phyloP scores from a whole-genome alignment of 2,888 invertebrate species.

The Priocnemis perturbator region DNA sequence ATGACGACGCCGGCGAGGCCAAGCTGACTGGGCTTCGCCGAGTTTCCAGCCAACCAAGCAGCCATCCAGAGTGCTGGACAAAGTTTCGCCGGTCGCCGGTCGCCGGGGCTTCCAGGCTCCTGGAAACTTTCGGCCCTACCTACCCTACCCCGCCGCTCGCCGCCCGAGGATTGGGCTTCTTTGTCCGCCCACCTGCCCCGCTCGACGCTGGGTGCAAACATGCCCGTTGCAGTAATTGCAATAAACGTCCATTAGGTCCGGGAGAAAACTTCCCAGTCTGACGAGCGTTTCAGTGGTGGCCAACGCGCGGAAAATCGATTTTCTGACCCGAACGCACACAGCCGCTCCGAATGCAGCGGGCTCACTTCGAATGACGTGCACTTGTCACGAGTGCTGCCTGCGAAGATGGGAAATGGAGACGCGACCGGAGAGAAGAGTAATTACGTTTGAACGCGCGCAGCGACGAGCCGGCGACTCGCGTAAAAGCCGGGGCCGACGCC shows the following conservation, averaged over 20 bases:
- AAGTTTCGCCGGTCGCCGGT: conserved; percentile 65
- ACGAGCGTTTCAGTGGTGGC: conserved; percentile 23
- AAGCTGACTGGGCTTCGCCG: conserved; percentile 69
- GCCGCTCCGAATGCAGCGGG: not conserved
- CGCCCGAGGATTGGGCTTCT: conserved; percentile 53
- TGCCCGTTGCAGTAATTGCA: conserved; percentile 62
- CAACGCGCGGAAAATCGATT: conserved; percentile 35
- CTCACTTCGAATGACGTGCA: too few relatives aligned
- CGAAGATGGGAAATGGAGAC: not conserved
- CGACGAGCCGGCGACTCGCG: not conserved
- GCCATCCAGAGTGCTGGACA: conserved; percentile 62
- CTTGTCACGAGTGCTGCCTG: too few relatives aligned
- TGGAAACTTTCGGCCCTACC: conserved; percentile 68
- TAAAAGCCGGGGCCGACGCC: too few relatives aligned
- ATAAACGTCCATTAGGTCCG: conserved; percentile 59
- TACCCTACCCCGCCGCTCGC: conserved; percentile 48
- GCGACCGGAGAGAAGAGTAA: not conserved
- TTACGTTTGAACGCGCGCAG: not conserved
- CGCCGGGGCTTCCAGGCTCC: conserved; percentile 55
- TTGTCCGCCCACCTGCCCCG: conserved; percentile 54
- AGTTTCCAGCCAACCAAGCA: conserved; percentile 67
- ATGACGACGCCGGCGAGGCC: conserved; percentile 32
- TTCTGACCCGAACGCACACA: not conserved
- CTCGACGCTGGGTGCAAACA: conserved; percentile 49
- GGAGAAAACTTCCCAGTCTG: conserved; percentile 54